A percentile compares a stretch with the other conserved stretches of the same genome.
Evolutionary conservation across 2,888 invertebrate genomes (phyloP).

Genomic region (Scaeva pyrastri): DNA sequence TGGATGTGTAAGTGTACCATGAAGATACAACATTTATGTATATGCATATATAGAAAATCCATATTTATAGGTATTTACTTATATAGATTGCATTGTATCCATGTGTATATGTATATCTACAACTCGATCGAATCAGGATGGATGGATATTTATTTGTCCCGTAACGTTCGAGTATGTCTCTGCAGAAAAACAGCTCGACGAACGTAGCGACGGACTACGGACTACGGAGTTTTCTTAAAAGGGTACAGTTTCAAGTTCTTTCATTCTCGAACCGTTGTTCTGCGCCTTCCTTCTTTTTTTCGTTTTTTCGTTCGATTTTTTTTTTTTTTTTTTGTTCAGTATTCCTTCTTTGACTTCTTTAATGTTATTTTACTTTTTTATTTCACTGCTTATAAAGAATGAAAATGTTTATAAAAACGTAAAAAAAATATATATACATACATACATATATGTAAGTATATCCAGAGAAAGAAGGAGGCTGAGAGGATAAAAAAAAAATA

Average conservation of each 20-base stretch:
- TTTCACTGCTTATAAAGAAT: slow-evolving; percentile 63
- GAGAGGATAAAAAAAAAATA: slow-evolving; percentile 37
- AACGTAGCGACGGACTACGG: too few relatives aligned
- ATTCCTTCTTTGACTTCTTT: slow-evolving; percentile 66
- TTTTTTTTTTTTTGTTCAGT: slow-evolving; percentile 30
- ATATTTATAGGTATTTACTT: neutral
- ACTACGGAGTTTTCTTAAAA: slow-evolving; percentile 74
- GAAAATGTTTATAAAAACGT: slow-evolving; percentile 67
- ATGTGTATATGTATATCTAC: slow-evolving; percentile 26
- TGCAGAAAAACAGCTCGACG: slow-evolving; percentile 52
- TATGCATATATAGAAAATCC: neutral
- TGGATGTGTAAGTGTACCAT: neutral
- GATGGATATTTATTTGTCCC: slow-evolving; percentile 49
- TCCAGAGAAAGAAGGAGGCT: slow-evolving; percentile 24
- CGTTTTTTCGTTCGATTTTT: slow-evolving; percentile 23
- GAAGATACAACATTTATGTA: neutral
- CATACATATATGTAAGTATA: neutral
- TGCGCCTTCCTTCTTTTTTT: slow-evolving; percentile 51
- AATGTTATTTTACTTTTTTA: slow-evolving; percentile 50
- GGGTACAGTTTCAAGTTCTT: slow-evolving; percentile 76
- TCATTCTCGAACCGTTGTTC: slow-evolving; percentile 72
- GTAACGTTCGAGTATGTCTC: slow-evolving; percentile 44
- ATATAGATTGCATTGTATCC: neutral
- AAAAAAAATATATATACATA: slow-evolving; percentile 17
- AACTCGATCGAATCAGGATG: slow-evolving; percentile 47